A percentile compares a stretch with the other conserved stretches of the same genome.
Evolutionary conservation across 2,113 vertebrate genomes (phyloP).

Genomic region (Xiphophorus couchianus): DNA sequence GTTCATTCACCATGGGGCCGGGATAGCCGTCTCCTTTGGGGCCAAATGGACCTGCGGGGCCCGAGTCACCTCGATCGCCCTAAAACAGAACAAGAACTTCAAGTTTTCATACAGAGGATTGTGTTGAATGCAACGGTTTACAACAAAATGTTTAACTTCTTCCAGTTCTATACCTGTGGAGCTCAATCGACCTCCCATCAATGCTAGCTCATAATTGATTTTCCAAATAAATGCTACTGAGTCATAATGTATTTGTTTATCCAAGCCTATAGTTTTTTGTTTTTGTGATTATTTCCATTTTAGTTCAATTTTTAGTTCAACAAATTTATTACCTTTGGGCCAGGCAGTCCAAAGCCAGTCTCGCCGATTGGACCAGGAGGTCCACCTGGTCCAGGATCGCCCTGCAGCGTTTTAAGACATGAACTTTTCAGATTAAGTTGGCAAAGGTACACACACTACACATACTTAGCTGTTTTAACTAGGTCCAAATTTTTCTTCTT

Average conservation of each 20-base stretch:
- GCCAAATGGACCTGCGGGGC: constrained; percentile 83
- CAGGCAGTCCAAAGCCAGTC: constrained; percentile 88
- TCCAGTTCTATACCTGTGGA: neutral
- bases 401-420: constrained; percentile 70
- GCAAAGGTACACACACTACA: neutral
- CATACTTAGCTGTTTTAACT: neutral
- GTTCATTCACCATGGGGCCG: constrained; percentile 81
- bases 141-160: neutral
- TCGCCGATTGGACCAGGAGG: constrained; percentile 86
- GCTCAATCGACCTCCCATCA: constrained; percentile 5
- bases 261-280: neutral
- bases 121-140: neutral
- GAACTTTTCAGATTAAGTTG: neutral
- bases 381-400: constrained; percentile 85
- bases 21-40: constrained; percentile 90
- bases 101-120: neutral
- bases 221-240: constrained; percentile 4
- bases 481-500: neutral
- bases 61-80: constrained; percentile 86
- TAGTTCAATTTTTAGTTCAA: neutral
- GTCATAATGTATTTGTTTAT: neutral
- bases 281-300: neutral
- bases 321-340: constrained; percentile 83
- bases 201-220: constrained; percentile 4
- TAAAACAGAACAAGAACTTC: constrained; percentile 43